Percentiles rank a stretch among this genome's conserved stretches.
Evolutionary conservation across 1,140 invertebrate species (phyloP).

Genomic region (Thrips palmi): DNA sequence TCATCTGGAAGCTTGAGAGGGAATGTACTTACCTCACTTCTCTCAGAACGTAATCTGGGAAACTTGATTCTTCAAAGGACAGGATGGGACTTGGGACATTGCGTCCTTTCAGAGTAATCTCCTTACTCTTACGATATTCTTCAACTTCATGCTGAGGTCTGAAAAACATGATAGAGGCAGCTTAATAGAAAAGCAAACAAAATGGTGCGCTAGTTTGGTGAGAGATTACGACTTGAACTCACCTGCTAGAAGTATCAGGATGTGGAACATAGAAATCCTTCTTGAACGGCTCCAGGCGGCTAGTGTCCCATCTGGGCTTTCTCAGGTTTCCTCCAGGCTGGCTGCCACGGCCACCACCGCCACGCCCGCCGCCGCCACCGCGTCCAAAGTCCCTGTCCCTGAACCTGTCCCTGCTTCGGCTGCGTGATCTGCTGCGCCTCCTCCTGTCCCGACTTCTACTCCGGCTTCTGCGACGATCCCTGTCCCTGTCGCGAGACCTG

Average conservation of each 20-base stretch:
- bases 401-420: constrained; percentile 18
- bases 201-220: neutral
- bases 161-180: constrained; percentile 12
- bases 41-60: constrained; percentile 56
- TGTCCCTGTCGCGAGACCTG: constrained; percentile 8
- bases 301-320: constrained; percentile 62
- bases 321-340: constrained; percentile 41
- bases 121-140: constrained; percentile 47
- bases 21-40: constrained; percentile 22
- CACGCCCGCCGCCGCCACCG: constrained; percentile 20
- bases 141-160: constrained; percentile 54
- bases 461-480: constrained; percentile 7
- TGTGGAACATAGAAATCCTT: constrained; percentile 88
- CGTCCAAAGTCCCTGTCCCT: constrained; percentile 19
- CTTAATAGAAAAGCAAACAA: neutral
- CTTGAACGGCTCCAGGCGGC: constrained; percentile 66
- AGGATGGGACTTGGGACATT: constrained; percentile 56
- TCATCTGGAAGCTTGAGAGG: neutral
- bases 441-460: constrained; percentile 8
- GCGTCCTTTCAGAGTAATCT: constrained; percentile 66
- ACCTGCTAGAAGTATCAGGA: constrained; percentile 26
- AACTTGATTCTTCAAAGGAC: constrained; percentile 58
- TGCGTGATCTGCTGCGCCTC: constrained; percentile 11
- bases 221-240: neutral
- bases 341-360: constrained; percentile 21